Conservation (phyloP, 2,888 invertebrate genomes). For the Scelioninae gen. 2 region DNA sequence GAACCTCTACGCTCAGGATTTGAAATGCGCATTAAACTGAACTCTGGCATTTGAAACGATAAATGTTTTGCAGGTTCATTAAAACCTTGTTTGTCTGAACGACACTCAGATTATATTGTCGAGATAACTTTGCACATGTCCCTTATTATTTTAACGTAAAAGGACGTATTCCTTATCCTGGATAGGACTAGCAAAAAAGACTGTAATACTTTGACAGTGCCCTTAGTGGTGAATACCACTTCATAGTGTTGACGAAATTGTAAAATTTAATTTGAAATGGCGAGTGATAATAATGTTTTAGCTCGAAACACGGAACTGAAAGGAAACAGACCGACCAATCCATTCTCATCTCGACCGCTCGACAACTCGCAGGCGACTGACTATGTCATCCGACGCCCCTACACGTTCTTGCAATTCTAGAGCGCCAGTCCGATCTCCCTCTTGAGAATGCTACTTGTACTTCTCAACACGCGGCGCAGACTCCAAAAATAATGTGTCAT, state of each 20-base stretch:
- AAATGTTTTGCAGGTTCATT: slow-evolving; percentile 5
- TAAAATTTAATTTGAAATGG: slow-evolving; percentile 17
- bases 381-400: slow-evolving; percentile 41
- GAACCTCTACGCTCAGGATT: slow-evolving; percentile 38
- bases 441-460: slow-evolving; percentile 56
- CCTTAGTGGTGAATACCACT: slow-evolving; percentile 8
- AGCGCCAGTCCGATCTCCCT: slow-evolving; percentile 53
- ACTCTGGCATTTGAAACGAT: slow-evolving; percentile 40
- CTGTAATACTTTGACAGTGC: too few relatives aligned
- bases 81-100: slow-evolving; percentile 20
- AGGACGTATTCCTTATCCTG: slow-evolving; percentile 2
- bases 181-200: slow-evolving; percentile 9
- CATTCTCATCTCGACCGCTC: slow-evolving; percentile 67
- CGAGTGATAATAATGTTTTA: slow-evolving; percentile 26
- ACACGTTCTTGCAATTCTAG: slow-evolving; percentile 59
- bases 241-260: slow-evolving; percentile 10
- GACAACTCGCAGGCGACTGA: slow-evolving; percentile 72
- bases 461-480: slow-evolving; percentile 59
- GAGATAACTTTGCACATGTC: slow-evolving; percentile 1
- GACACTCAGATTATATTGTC: slow-evolving; percentile 17
- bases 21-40: slow-evolving; percentile 35
- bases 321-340: slow-evolving; percentile 60
- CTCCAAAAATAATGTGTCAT: slow-evolving; percentile 60
- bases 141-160: slow-evolving; percentile 2
- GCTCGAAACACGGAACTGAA: slow-evolving; percentile 51